Base-by-base conservation (phyloP, 2,888 invertebrate genomes). In the Morpho achilles region DNA sequence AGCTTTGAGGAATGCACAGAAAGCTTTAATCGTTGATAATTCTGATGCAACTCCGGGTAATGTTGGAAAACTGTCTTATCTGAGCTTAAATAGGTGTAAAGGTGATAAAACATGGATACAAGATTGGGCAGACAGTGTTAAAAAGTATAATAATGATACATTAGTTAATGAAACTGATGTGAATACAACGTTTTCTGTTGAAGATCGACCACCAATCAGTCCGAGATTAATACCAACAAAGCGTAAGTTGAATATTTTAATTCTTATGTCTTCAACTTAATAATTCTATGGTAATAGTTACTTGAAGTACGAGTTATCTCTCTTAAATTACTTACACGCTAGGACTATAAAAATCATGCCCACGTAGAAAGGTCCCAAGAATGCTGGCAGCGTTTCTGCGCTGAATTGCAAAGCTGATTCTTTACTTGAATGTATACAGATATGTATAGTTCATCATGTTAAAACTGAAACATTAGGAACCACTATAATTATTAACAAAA, bases 121-220 rank as follows among this genome's bases (percentile, higher is more conserved):
- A 67, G 93, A 93, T 64, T 93, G 93, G 93, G 93, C 93, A 0
- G 91, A 93, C 43, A 93, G 93, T 73, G 93, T 92, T 0, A 91
- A 90, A 69, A 91, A 88, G 64, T 90, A 91, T 60, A 91, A 91
- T 63, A 87, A 83, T 10, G 81, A 90, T 67, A 73, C 80, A 0
- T 62, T 83, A 53, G 76, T 73, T 0, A 78, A 78, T 23, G 80
- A 80, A 40, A 52, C 70, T 4, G 74, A 71, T 53, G 52, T 73
- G 46, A 70, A 70, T 53, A 67, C 66, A 16, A 74, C 75, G 8
- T 77, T 76, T 67, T 68, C 70, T 9, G 65, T 80, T 7, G 79
- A 84, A 42, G 86, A 86, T 10, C 69, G 84, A 43, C 86, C 87
- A 7, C 91, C 91, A 0, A 64, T 87, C 16, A 90, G 90, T 56